A percentile compares a stretch with the other conserved stretches of the same genome.
Conservation (phyloP, 53 echinoderm and acorn worm species). For the Luidia sarsii region DNA sequence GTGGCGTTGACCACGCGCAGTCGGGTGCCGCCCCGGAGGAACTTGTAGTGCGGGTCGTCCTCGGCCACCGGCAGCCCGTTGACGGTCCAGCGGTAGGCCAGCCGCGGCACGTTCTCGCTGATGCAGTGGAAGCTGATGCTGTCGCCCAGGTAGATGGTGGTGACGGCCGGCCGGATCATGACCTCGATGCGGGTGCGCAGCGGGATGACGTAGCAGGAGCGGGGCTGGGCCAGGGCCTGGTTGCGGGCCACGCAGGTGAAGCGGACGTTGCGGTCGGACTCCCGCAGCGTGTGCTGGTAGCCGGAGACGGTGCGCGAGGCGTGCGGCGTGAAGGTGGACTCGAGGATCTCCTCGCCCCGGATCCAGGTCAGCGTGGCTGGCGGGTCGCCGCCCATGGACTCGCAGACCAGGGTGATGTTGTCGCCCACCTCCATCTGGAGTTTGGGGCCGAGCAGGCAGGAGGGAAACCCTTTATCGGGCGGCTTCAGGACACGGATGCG, state of each 20-base stretch:
- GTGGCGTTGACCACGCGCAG: conserved; percentile 61
- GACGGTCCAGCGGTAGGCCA: conserved; percentile 73
- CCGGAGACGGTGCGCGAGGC: conserved; percentile 23
- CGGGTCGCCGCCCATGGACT: conserved; percentile 85
- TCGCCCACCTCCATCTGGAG: conserved; percentile 66
- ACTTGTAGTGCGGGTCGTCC: conserved; percentile 24
- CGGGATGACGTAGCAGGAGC: conserved; percentile 77
- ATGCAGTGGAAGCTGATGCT: conserved; percentile 65
- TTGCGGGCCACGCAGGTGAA: conserved; percentile 78
- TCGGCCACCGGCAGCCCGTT: conserved; percentile 66
- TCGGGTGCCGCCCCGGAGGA: conserved; percentile 60
- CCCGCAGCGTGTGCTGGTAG: conserved; percentile 56
- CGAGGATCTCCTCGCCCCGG: conserved; percentile 41
- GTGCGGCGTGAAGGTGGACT: neutral
- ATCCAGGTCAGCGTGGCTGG: conserved; percentile 83
- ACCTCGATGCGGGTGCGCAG: conserved; percentile 72
- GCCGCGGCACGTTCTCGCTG: conserved; percentile 66
- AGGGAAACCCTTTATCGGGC: conserved; percentile 68
- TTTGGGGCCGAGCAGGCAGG: conserved; percentile 60
- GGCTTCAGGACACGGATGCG: conserved; percentile 66
- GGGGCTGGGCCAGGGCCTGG: conserved; percentile 67
- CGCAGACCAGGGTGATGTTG: conserved; percentile 78
- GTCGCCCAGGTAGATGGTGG: conserved; percentile 61
- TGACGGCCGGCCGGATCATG: conserved; percentile 59
- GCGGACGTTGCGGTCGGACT: conserved; percentile 66